Evolutionary conservation across 37 sponge, comb jelly and placozoan genomes (phyloP).

Genomic region (Chondrilla cf. caribensis): DNA sequence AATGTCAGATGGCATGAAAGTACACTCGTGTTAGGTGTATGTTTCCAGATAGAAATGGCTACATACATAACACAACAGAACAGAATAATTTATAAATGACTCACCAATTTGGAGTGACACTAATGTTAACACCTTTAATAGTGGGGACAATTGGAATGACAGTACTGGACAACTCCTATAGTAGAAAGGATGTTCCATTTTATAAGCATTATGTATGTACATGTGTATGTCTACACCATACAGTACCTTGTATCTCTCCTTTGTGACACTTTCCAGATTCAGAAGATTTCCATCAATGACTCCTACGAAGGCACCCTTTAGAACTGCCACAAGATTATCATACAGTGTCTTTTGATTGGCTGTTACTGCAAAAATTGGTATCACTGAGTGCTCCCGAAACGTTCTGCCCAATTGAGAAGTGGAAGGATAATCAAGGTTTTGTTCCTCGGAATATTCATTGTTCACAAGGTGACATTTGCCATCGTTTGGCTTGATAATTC

Average conservation of each 20-base stretch:
- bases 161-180: constrained; percentile 2
- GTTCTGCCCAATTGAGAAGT: constrained; percentile 43
- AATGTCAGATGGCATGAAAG: no score
- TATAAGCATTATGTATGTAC: neutral
- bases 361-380: constrained; percentile 78
- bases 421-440: constrained; percentile 69
- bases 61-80: neutral
- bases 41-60: no score
- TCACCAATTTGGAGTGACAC: neutral
- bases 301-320: constrained; percentile 54
- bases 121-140: neutral
- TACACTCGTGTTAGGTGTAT: no score
- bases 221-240: no score
- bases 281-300: neutral
- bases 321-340: constrained; percentile 24
- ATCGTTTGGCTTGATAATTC: constrained; percentile 20
- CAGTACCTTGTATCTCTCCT: neutral
- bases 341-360: constrained; percentile 26
- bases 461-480: constrained; percentile 31
- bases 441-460: constrained; percentile 18
- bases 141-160: neutral
- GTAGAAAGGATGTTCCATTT: neutral
- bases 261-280: neutral
- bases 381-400: constrained; percentile 57
- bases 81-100: neutral